phyloP scores from a whole-genome alignment of 2,888 invertebrate genomes.

The Zygaena filipendulae region DNA sequence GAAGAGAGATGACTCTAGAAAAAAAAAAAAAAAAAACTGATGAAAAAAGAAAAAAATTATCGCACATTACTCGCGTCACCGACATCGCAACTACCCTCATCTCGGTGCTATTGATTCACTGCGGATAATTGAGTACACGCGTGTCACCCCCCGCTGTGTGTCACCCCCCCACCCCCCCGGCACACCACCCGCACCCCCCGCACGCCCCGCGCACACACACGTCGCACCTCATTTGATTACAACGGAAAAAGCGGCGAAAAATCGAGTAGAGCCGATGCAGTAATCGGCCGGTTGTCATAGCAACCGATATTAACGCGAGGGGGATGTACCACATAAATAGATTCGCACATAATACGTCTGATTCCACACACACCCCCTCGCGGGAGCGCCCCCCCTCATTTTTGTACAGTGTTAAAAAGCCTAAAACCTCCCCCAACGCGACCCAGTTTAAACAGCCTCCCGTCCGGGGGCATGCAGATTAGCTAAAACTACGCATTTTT shows the following conservation, averaged over 20 bases:
- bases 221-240: slow-evolving; percentile 68
- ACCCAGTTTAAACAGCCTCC: slow-evolving; percentile 44
- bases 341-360: slow-evolving; percentile 63
- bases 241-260: slow-evolving; percentile 68
- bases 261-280: slow-evolving; percentile 63
- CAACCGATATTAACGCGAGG: slow-evolving; percentile 61
- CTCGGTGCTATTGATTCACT: slow-evolving; percentile 67
- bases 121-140: slow-evolving; percentile 69
- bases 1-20: no score
- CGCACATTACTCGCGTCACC: not conserved
- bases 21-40: no score
- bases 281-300: slow-evolving; percentile 59
- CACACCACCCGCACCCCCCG: slow-evolving; percentile 20
- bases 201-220: slow-evolving; percentile 28
- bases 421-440: slow-evolving; percentile 52
- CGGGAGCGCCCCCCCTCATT: slow-evolving; percentile 48
- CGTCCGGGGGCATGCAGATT: slow-evolving; percentile 64
- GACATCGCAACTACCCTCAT: slow-evolving; percentile 53
- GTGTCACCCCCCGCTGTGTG: slow-evolving; percentile 50
- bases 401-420: slow-evolving; percentile 66
- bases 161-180: slow-evolving; percentile 26
- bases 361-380: slow-evolving; percentile 55
- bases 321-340: slow-evolving; percentile 55
- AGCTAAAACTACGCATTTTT: slow-evolving; percentile 77
- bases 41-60: not conserved